Evolutionary conservation across 1,140 invertebrate species (phyloP).

Genomic region (Ruditapes philippinarum): DNA sequence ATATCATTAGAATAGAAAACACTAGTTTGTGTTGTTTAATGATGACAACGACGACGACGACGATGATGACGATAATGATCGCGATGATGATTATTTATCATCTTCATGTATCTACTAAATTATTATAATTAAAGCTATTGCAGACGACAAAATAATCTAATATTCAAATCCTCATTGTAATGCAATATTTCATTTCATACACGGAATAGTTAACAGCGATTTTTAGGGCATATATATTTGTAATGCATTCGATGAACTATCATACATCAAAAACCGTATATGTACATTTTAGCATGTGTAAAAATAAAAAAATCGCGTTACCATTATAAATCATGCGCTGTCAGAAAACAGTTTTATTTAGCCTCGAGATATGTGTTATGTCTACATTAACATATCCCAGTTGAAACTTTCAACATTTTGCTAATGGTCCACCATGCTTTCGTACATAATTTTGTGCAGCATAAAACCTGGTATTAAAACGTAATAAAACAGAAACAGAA

Average conservation of each 20-base stretch:
- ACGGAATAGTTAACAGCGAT: no score
- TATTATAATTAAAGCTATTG: no score
- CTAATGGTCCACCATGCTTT: background rate
- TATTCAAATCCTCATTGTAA: no score
- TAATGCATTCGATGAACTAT: background rate
- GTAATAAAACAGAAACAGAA: conserved; percentile 14
- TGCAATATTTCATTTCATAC: no score
- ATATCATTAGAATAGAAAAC: no score
- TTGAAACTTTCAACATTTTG: background rate
- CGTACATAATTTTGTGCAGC: conserved; percentile 15
- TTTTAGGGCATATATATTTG: no score
- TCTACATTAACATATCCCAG: conserved; percentile 17
- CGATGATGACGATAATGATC: no score
- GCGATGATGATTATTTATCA: no score
- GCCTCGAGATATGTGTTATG: background rate
- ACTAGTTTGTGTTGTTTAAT: no score
- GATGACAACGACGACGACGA: no score
- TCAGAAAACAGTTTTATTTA: background rate
- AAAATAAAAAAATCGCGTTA: conserved; percentile 10
- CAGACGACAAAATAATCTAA: no score
- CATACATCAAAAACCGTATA: background rate
- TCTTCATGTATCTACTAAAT: no score
- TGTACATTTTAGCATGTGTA: conserved; percentile 14
- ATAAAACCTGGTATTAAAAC: background rate
- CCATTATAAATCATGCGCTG: background rate